Evolutionary conservation across 2,888 invertebrate genomes (phyloP), one percentile per base, ranked within the genome.

Genomic region (Trypoxylon attenuatum): DNA sequence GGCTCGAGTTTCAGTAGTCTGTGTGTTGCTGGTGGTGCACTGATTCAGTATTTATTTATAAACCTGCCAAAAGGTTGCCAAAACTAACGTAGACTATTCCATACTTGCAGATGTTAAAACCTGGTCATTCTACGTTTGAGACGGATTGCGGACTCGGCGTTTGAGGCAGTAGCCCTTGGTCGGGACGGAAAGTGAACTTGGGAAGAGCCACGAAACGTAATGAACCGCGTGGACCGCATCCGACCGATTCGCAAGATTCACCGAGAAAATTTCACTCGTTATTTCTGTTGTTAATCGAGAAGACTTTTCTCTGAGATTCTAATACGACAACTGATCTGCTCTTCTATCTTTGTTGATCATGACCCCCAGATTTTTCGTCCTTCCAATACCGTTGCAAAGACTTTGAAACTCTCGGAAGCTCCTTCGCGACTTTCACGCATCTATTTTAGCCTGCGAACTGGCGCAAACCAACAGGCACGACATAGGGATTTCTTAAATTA

Each of bases 401-500:
- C 45, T 60, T 13, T 6, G 53, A 47, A 60, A 68, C 39, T 27
- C 49, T 69, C 60, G 18, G 39, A 47, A 49, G 56, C 63, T 50
- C 54, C 57, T 51, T 59, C 74, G 76, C 79, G 80, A 82, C 82
- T 84, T 84, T 84, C 84, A 78, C 84, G 80, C 79, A 77, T 82
- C 85, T 85, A 85, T 85, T 85, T 85, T 84, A 85, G 84, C 82
- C 80, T 79, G 77, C 78, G 80, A 84, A 84, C 84, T 84, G 84
- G 83, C 79, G 82, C 84, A 84, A 84, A 83, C 73, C 80, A 69
- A 80, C 79, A 78, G 73, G 65, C 76, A 75, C 78, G 79, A 76
- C 80, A 76, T 13, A 74, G 82, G 78, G 79, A 83, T 82, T 82
- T 84, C 85, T 85, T 85, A 84, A 85, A 85, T 85, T 85, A 85